Conservation (phyloP, 37 sponge, comb jelly and placozoan species). For the Agelas oroides region DNA sequence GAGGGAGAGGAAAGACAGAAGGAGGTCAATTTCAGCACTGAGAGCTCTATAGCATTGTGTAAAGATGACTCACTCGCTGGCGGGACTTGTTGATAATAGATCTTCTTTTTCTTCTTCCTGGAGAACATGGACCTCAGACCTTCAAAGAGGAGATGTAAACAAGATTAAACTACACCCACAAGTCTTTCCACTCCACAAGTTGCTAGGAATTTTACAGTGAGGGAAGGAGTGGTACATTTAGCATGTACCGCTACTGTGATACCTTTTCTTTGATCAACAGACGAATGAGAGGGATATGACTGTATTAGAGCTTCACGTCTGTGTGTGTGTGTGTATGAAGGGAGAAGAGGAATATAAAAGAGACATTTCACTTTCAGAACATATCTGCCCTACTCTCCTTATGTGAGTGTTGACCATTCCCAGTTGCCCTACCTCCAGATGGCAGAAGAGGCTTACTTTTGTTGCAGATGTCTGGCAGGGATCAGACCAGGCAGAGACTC, state of each 20-base stretch:
- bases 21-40: no score
- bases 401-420: no score
- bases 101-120: constrained; percentile 78
- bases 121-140: constrained; percentile 55
- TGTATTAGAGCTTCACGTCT: constrained; percentile 53
- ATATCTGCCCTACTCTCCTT: no score
- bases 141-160: constrained; percentile 7
- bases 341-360: neutral
- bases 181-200: no score
- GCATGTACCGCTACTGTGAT: no score
- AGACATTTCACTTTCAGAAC: no score
- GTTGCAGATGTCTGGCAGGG: constrained; percentile 81
- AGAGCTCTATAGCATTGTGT: no score
- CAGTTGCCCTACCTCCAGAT: no score
- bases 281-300: constrained; percentile 31
- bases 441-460: constrained; percentile 79
- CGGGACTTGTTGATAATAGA: constrained; percentile 55
- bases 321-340: no score
- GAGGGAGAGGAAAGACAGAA: no score
- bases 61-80: constrained; percentile 34
- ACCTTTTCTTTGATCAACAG: constrained; percentile 40
- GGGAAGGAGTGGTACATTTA: no score
- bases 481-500: constrained; percentile 80
- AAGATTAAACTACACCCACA: neutral
- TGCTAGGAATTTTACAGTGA: no score